Conservation (phyloP, 2,888 invertebrate species). For the Corbicula japonica region DNA sequence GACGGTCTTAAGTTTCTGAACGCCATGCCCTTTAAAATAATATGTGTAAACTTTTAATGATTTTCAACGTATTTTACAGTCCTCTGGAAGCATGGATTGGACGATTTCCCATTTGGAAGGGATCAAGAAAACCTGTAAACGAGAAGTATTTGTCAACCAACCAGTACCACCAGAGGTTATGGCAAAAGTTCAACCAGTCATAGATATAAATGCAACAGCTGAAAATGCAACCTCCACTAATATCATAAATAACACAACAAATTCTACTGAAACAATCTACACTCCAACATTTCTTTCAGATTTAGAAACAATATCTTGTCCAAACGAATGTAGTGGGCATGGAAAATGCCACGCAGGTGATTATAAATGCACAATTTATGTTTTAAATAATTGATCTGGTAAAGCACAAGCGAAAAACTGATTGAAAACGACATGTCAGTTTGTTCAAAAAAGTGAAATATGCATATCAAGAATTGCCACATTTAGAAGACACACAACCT, state of each 20-base stretch:
- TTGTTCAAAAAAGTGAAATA: too few species aligned
- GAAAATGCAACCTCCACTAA: not conserved
- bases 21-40: too few species aligned
- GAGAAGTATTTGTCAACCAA: slow-evolving; percentile 13
- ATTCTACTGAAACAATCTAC: not conserved
- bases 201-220: not conserved
- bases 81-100: slow-evolving; percentile 12
- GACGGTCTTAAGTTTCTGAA: too few species aligned
- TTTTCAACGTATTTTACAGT: too few species aligned
- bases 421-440: too few species aligned
- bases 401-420: too few species aligned
- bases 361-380: too few species aligned
- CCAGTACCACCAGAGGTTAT: slow-evolving; percentile 14
- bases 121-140: slow-evolving; percentile 1
- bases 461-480: too few species aligned
- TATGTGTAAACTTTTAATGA: too few species aligned
- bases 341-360: slow-evolving; percentile 15
- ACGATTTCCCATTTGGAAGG: slow-evolving; percentile 1
- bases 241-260: not conserved
- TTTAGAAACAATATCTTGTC: slow-evolving; percentile 11
- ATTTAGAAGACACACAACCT: too few species aligned
- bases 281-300: slow-evolving; percentile 1
- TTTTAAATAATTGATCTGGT: too few species aligned
- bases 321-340: slow-evolving; percentile 13
- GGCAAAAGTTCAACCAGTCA: not conserved